These are phyloP conservation scores for Myiopsitta monachus DNA, from an alignment of 2,113 vertebrate species.

Conservation along the genomic window DNA sequence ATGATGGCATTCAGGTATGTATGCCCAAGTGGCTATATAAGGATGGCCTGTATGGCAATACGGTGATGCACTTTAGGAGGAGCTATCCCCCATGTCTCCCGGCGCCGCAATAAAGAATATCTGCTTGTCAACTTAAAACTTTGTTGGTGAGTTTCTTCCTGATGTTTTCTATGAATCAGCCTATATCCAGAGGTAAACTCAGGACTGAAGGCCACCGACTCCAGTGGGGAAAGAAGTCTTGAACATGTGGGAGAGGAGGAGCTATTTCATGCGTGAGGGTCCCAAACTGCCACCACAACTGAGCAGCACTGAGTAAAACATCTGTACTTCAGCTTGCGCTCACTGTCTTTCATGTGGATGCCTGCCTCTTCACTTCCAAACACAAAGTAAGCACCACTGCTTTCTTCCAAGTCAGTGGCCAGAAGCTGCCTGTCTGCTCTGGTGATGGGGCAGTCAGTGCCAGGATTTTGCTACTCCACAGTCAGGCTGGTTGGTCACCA, in stretches of 20 bases:
- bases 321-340: not conserved
- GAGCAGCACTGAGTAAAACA: not conserved
- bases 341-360: not conserved
- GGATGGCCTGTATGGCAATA: too few species aligned
- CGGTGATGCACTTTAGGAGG: too few species aligned
- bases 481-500: not conserved
- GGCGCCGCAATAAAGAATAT: too few species aligned
- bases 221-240: not conserved
- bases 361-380: not conserved
- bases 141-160: too few species aligned
- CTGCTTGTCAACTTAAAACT: too few species aligned
- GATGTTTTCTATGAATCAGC: too few species aligned
- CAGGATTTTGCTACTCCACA: accelerated
- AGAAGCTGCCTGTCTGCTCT: not conserved
- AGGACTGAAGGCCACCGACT: not conserved
- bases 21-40: too few species aligned
- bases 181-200: not conserved
- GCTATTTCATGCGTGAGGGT: not conserved
- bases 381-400: not conserved
- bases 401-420: not conserved
- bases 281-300: not conserved
- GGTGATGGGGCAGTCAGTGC: not conserved
- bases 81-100: too few species aligned
- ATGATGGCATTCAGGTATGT: too few species aligned
- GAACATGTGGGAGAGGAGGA: not conserved